These are phyloP conservation scores for Mohoua ochrocephala DNA, from an alignment of 2,113 vertebrate genomes.

Conservation along the genomic window DNA sequence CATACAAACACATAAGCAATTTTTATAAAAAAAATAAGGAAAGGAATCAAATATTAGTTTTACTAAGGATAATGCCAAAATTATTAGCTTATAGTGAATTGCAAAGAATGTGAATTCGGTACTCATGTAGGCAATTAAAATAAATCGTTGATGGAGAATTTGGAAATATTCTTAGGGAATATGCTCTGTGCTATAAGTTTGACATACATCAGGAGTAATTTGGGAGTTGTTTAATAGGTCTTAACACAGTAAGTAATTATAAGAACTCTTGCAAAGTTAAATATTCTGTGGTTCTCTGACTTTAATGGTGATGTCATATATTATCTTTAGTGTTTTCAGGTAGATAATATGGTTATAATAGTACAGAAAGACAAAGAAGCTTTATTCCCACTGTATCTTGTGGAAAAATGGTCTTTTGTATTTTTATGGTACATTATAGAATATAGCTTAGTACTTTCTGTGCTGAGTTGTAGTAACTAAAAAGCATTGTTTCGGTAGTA, in stretches of 20 bases:
- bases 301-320: neutral
- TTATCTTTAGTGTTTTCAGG: neutral
- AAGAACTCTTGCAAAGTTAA: neutral
- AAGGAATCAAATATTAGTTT: neutral
- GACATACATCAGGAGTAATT: neutral
- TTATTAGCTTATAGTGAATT: neutral
- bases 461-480: neutral
- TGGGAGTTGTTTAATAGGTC: neutral
- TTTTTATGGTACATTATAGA: neutral
- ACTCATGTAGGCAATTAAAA: neutral
- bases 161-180: neutral
- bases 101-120: neutral
- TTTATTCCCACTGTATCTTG: neutral
- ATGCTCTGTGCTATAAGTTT: neutral
- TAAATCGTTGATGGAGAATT: neutral
- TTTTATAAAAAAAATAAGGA: neutral
- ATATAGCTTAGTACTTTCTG: neutral
- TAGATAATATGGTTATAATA: neutral
- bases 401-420: neutral
- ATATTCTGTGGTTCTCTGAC: neutral
- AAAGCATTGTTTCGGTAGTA: slow-evolving; percentile 11
- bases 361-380: neutral
- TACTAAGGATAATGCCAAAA: neutral
- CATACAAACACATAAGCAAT: neutral
- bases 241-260: neutral